phyloP scores from a whole-genome alignment of 2,113 vertebrate species.

The Peromyscus maniculatus region DNA sequence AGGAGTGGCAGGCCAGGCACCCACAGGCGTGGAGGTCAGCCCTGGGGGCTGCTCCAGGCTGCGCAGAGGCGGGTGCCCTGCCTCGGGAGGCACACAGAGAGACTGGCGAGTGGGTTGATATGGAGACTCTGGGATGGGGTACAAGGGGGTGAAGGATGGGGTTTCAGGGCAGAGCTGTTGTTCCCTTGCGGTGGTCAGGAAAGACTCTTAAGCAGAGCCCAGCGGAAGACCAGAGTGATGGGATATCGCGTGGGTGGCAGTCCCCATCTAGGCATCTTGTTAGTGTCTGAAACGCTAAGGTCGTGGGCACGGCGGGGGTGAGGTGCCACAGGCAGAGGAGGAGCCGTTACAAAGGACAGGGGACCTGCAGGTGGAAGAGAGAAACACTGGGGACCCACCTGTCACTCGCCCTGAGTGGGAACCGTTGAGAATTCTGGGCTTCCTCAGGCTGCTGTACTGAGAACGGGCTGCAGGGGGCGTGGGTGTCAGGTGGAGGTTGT shows the following conservation, averaged over 20 bases:
- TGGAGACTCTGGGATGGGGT: too few species aligned
- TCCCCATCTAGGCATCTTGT: too few species aligned
- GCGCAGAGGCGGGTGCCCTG: not conserved
- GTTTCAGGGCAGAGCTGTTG: too few species aligned
- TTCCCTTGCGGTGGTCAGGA: not conserved
- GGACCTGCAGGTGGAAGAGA: not conserved
- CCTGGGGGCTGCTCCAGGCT: not conserved
- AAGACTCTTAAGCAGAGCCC: not conserved
- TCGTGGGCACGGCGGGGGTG: fast-evolving
- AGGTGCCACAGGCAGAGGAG: not conserved
- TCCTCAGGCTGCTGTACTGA: not conserved
- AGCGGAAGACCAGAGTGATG: not conserved
- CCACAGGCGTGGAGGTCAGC: not conserved
- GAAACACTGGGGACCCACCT: not conserved
- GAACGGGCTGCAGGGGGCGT: constrained; percentile 23
- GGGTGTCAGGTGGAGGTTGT: not conserved
- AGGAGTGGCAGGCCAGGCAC: not conserved
- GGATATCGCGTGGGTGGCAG: not conserved
- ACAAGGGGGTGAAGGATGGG: too few species aligned
- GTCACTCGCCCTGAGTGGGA: not conserved
- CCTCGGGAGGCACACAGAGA: not conserved
- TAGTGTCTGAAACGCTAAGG: not conserved
- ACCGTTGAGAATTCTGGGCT: not conserved
- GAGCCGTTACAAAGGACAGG: not conserved
- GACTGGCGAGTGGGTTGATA: not conserved